phyloP scores from a whole-genome alignment of 2,113 vertebrate species.

The Prolemur simus region DNA sequence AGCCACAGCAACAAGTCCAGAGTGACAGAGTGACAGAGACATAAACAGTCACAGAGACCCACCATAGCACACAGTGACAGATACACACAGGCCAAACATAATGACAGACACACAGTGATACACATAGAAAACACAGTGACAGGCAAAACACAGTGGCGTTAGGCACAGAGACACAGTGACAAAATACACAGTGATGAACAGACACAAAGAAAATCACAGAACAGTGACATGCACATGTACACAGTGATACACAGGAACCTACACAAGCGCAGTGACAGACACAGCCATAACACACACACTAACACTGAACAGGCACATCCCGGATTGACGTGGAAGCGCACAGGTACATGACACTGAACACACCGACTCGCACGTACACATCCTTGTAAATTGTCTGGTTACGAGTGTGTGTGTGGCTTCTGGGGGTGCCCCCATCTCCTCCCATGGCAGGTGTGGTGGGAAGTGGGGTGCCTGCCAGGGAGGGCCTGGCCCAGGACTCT shows the following conservation, averaged over 20 bases:
- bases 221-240: too few species aligned
- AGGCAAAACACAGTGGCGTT: neutral
- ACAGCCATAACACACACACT: too few species aligned
- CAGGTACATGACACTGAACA: neutral
- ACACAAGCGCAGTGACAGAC: neutral
- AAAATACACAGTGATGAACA: neutral
- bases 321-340: accelerated
- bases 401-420: neutral
- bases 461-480: neutral
- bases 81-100: neutral
- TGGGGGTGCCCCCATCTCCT: neutral
- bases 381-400: accelerated
- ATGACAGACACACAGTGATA: neutral
- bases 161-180: neutral
- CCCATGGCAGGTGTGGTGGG: neutral
- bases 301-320: accelerated
- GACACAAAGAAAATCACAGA: neutral
- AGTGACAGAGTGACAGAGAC: neutral
- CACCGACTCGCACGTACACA: accelerated
- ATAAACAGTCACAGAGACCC: neutral
- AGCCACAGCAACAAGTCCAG: neutral
- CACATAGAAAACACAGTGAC: neutral
- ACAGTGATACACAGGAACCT: neutral
- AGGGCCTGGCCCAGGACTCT: neutral
- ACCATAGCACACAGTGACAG: neutral